Percentiles rank a stretch among this genome's conserved stretches.
These are phyloP conservation scores for Anomalospiza imberbis DNA, from an alignment of 2,797 vertebrate species.

Conservation along the genomic window DNA sequence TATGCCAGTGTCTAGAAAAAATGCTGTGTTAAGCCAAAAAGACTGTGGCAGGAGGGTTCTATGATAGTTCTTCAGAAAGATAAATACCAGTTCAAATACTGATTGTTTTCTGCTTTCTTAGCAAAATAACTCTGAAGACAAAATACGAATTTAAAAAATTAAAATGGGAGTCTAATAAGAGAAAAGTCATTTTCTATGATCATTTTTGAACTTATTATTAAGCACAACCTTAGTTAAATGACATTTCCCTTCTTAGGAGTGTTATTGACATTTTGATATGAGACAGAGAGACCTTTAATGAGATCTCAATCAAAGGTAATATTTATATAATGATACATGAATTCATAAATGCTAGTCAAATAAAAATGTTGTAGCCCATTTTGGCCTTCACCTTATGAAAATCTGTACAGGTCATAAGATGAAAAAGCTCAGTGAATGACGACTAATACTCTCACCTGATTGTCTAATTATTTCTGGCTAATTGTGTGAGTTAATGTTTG, in stretches of 20 bases:
- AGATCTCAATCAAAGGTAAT: constrained; percentile 75
- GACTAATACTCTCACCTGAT: constrained; percentile 45
- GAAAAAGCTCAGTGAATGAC: constrained; percentile 63
- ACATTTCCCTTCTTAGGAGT: constrained; percentile 81
- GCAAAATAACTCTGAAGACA: not conserved
- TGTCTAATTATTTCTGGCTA: constrained; percentile 65
- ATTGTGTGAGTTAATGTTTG: constrained; percentile 62
- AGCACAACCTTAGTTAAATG: constrained; percentile 82
- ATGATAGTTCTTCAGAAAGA: not conserved
- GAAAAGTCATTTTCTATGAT: constrained; percentile 32
- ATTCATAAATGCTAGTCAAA: constrained; percentile 88
- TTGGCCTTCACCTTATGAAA: constrained; percentile 72
- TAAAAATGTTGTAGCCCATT: constrained; percentile 77
- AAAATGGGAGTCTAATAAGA: constrained; percentile 6
- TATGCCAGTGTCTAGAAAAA: not conserved
- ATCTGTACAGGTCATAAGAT: constrained; percentile 66
- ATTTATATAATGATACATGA: constrained; percentile 82
- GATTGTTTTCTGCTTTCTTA: not conserved
- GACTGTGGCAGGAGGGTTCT: not conserved
- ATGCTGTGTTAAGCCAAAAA: not conserved
- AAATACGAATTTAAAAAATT: not conserved
- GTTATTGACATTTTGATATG: constrained; percentile 90
- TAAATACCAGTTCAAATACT: not conserved
- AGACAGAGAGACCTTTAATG: constrained; percentile 72
- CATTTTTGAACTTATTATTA: constrained; percentile 55